Base-by-base conservation (phyloP, 2,113 vertebrate species). In the Datnioides undecimradiatus region DNA sequence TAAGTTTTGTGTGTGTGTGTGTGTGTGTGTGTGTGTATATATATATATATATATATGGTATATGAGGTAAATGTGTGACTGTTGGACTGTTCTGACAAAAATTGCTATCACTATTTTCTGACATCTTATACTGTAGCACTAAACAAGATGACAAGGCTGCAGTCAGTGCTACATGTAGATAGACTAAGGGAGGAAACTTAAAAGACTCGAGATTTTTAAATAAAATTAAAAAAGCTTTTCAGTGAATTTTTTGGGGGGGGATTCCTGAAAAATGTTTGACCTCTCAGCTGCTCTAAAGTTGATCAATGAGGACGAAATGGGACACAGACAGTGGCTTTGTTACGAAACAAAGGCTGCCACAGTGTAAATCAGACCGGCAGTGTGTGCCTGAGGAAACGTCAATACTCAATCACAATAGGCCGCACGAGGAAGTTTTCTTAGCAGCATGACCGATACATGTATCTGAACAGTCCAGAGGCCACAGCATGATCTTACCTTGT, bases 391-490 rank as follows among this genome's bases (percentile, higher is more conserved):
- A 65, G 64, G 76, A 34, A 11, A 84, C 8, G 48, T 91, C 84
- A 87, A 86, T 92, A 85, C 81, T 83, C 64, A 76, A 74, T 87
- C 78, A 73, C 64, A 54, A 31, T 3, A 60, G 69, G 54, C 60
- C 65, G 54, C 41, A 59, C 10, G 6, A 14, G 41, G 55, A 80
- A 59, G 36, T 36, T 54, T 45, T 78, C 57, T 46, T 57, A 33
- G 17, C 40, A 57, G 54, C 34, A 21, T 2, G 41, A 69, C 25
- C 38, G 33, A 6, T 2, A 19, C 25, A 11, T 6, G 52, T 58
- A 48, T 41, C 41, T 5, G 33, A 25, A 60, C 17, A 62, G 57
- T 6, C 9, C 14, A 41, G 33, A 2, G 17, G 41, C 4, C 49
- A 19, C 14, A 12, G 9, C 11, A 40, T 3, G 12, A 36, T 36